Evolutionary conservation across 2,888 invertebrate species (phyloP), one percentile per base, ranked within the genome.

Genomic region (Conomelus anceps): DNA sequence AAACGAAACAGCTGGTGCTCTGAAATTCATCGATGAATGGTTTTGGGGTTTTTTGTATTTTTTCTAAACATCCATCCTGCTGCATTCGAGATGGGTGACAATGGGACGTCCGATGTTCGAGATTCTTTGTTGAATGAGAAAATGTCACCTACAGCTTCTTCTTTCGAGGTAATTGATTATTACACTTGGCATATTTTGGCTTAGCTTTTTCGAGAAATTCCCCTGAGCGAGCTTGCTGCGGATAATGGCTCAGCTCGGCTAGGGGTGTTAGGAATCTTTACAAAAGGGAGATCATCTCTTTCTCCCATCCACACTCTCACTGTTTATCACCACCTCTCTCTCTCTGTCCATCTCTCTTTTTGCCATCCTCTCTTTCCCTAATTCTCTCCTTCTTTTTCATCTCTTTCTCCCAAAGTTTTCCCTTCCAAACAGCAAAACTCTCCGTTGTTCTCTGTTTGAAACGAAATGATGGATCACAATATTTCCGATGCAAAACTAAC

Each of bases 101-200:
- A 63, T 63, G 63, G 63, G n/a, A 13, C 1, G 1, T 34, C 34
- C 4, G 17, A 34, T 9, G 34, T n/a, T n/a, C n/a, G n/a, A n/a
- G n/a, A n/a, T n/a, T n/a, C 34, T 34, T 34, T 34, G 34, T 63
- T 20, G 63, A n/a, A n/a, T n/a, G n/a, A n/a, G n/a, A n/a, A n/a
- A n/a, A n/a, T 63, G 63, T n/a, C 63, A 63, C n/a, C 63, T n/a
- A 63, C 63, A n/a, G 63, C 1, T 34, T 17, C 34, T 34, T 34
- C 34, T 34, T 11, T 4, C 11, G 3, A 23, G 22, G 24, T 86
- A 86, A 86, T 86, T 86, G 86, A 86, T 86, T 86, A 29, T 86
- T 86, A 86, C 86, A 86, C 86, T 26, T 86, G 26, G 24, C 86
- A 86, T 86, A 29, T 86, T 86, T 86, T 86, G 63, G 63, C 63